Evolutionary conservation across 2,113 vertebrate genomes (phyloP), one percentile per base, ranked within the genome.

Genomic region (Entelurus aequoreus): DNA sequence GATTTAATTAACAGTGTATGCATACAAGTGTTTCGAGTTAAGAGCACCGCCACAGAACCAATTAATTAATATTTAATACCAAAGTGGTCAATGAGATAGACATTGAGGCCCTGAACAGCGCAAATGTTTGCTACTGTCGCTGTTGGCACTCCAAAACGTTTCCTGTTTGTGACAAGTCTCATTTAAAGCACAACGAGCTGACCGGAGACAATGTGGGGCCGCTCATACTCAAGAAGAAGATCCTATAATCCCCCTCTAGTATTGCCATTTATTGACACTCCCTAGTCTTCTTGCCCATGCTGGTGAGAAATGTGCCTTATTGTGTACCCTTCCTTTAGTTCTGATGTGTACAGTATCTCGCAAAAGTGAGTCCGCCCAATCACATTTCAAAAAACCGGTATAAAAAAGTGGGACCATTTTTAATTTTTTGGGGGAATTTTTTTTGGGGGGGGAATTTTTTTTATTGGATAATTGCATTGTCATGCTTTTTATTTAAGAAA

Each of bases 61-160:
- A 28, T 28, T 28, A 28, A 28, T 28, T 28, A 28, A 28, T 28
- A 28, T 28, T 28, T 28, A 28, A 28, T n/a, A n/a, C 95, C 4
- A 98, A 94, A 90, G 96, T 99, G 85, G 93, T 99, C 68, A 99
- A 99, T 36, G 97, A 99, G 90, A 99, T 99, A 75, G 94, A 99
- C 78, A 98, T 99, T 6, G 97, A 99, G 84, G 96, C 99, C 83
- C 80, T 99, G 73, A 94, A 93, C 71, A 92, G 93, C 50, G 84
- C 94, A 13, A 99, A 94, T 56, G 92, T 93, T 67, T 97, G 94
- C 54, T 99, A 99, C 83, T 99, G 97, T 82, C 91, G 97, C 60
- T 99, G 97, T 75, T 99, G 97, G 97, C 94, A 96, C 49, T 99
- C 97, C 6, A 99, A 99, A 89, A 99, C 96, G 81, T 99, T 98